Evolutionary conservation across 2,797 vertebrate species (phyloP).

Genomic region (Poecilia picta): DNA sequence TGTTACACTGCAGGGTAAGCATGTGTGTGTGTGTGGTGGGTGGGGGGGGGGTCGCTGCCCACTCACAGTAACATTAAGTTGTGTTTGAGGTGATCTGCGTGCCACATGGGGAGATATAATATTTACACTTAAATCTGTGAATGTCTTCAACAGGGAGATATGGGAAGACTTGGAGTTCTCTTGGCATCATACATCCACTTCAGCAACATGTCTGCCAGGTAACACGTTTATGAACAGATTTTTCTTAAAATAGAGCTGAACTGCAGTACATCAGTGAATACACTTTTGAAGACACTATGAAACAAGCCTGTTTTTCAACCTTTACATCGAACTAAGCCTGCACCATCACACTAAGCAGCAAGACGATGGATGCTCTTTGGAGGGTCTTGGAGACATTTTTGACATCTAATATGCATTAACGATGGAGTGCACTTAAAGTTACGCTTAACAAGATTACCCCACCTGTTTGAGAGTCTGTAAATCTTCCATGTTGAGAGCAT

Average conservation of each 20-base stretch:
- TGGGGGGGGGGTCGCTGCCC: neutral
- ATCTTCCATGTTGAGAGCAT: neutral
- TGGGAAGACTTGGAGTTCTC: slow-evolving; percentile 88
- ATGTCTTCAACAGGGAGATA: slow-evolving; percentile 81
- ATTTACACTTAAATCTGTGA: slow-evolving; percentile 5
- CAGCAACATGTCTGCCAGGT: slow-evolving; percentile 90
- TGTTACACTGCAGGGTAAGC: slow-evolving; percentile 91
- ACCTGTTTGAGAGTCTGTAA: neutral
- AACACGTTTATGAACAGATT: slow-evolving; percentile 52
- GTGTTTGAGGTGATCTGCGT: neutral
- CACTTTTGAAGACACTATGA: neutral
- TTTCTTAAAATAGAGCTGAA: neutral
- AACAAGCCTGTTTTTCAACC: neutral
- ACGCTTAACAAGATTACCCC: neutral
- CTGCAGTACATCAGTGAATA: neutral
- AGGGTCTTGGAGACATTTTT: neutral
- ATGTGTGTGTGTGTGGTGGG: no score
- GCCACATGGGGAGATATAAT: neutral
- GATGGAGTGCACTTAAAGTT: neutral
- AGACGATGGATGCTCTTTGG: neutral
- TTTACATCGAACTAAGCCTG: neutral
- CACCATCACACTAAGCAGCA: neutral
- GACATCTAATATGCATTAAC: neutral
- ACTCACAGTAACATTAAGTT: neutral
- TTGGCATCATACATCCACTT: slow-evolving; percentile 92